Evolutionary conservation across 2,888 invertebrate genomes (phyloP).

Genomic region (Lingula anatina): DNA sequence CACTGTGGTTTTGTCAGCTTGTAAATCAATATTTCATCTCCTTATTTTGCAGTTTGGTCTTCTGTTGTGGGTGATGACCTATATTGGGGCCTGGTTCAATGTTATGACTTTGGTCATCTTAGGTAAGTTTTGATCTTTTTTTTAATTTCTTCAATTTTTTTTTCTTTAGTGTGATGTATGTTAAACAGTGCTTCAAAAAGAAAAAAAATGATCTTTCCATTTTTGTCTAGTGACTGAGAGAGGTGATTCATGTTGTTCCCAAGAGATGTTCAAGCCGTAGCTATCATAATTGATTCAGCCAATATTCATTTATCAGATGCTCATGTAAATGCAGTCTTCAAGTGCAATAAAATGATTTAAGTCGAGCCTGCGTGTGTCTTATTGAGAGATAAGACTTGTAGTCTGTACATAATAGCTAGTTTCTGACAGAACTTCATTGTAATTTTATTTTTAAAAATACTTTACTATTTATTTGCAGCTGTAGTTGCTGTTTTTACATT

Average conservation of each 20-base stretch:
- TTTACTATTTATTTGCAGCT: conserved; percentile 61
- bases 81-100: conserved; percentile 98
- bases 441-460: neutral
- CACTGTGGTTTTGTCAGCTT: too few species aligned
- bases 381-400: too few species aligned
- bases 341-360: too few species aligned
- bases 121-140: conserved; percentile 60
- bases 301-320: too few species aligned
- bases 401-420: too few species aligned
- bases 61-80: conserved; percentile 92
- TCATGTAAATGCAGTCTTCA: too few species aligned
- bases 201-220: neutral
- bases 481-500: conserved; percentile 89
- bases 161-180: neutral
- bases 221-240: neutral
- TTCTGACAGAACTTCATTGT: neutral
- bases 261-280: too few species aligned
- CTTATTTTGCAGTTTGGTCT: conserved; percentile 77
- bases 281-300: too few species aligned
- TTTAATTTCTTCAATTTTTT: too few species aligned
- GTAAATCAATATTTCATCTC: too few species aligned
- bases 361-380: too few species aligned
- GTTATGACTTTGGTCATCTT: conserved; percentile 97
- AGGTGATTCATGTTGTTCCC: too few species aligned
- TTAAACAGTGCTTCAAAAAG: neutral